These are phyloP conservation scores for Neoseiulus cucumeris DNA, from an alignment of 1,140 invertebrate genomes.

Conservation along the genomic window DNA sequence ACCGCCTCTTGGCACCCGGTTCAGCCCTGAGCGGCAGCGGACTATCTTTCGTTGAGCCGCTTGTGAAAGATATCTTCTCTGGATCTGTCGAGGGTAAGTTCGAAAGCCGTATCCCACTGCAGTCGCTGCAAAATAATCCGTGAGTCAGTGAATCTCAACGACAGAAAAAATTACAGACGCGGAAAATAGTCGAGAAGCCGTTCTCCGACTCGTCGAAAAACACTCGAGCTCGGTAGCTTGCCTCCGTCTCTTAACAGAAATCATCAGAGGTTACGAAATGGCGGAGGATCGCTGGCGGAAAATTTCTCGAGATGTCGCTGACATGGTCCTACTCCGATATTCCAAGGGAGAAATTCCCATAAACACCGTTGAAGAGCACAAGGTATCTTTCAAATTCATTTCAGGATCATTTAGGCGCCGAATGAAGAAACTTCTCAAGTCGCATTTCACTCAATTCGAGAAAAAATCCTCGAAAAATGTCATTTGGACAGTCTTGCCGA, in stretches of 20 bases:
- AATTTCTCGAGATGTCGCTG: conserved; percentile 2
- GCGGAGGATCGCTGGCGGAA: conserved; percentile 1
- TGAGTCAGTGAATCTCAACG: neutral
- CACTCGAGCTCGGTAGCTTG: neutral
- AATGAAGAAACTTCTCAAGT: no score
- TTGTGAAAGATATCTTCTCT: neutral
- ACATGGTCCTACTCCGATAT: neutral
- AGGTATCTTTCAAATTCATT: no score
- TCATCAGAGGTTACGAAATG: neutral
- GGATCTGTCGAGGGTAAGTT: neutral
- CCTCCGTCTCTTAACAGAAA: neutral
- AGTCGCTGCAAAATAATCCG: neutral
- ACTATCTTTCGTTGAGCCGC: neutral
- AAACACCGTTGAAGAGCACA: neutral
- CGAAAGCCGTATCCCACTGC: neutral
- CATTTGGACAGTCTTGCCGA: no score
- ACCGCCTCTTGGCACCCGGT: neutral
- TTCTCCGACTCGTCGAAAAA: neutral
- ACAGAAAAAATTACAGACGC: neutral
- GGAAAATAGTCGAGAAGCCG: neutral
- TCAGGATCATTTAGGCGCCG: no score
- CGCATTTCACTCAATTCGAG: no score
- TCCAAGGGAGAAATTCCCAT: neutral
- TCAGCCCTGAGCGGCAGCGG: neutral
- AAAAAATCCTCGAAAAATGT: no score